These are phyloP conservation scores for Phalangium opilio DNA, from an alignment of 2,888 invertebrate genomes.

Conservation along the genomic window DNA sequence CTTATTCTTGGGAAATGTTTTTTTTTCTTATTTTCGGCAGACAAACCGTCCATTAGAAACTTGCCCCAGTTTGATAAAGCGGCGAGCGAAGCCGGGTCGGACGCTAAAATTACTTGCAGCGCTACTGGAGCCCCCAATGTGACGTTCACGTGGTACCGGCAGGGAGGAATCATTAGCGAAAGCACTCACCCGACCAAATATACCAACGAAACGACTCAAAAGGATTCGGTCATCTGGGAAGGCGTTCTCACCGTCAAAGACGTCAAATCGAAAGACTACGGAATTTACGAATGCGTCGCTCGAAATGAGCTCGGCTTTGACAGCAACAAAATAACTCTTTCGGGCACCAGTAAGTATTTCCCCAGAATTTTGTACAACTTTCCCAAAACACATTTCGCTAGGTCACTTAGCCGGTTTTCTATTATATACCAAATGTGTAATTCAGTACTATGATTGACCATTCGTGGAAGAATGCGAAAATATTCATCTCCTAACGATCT, in stretches of 20 bases:
- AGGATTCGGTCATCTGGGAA: slow-evolving; percentile 60
- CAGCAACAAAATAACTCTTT: slow-evolving; percentile 60
- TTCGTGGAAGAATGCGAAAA: no score
- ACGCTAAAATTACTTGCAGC: slow-evolving; percentile 44
- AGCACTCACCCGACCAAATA: slow-evolving; percentile 49
- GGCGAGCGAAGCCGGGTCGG: slow-evolving; percentile 59
- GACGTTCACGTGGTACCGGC: slow-evolving; percentile 67
- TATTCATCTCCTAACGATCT: no score
- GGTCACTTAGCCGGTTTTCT: no score
- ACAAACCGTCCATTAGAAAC: slow-evolving; percentile 74
- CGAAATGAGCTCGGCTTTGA: slow-evolving; percentile 69
- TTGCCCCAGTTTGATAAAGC: slow-evolving; percentile 65
- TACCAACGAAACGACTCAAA: slow-evolving; percentile 48
- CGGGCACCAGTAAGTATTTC: slow-evolving; percentile 57
- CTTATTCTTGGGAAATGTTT: not conserved
- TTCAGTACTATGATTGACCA: no score
- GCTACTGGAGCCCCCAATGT: slow-evolving; percentile 68
- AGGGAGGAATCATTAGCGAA: slow-evolving; percentile 44
- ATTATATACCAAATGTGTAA: no score
- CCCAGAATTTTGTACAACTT: no score
- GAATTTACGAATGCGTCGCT: slow-evolving; percentile 74
- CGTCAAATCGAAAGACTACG: slow-evolving; percentile 70
- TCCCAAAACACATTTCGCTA: no score
- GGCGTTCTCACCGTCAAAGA: slow-evolving; percentile 63
- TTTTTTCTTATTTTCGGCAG: slow-evolving; percentile 32